Conservation (phyloP, 2,888 invertebrate genomes). For the Cylindroiulus punctatus region DNA sequence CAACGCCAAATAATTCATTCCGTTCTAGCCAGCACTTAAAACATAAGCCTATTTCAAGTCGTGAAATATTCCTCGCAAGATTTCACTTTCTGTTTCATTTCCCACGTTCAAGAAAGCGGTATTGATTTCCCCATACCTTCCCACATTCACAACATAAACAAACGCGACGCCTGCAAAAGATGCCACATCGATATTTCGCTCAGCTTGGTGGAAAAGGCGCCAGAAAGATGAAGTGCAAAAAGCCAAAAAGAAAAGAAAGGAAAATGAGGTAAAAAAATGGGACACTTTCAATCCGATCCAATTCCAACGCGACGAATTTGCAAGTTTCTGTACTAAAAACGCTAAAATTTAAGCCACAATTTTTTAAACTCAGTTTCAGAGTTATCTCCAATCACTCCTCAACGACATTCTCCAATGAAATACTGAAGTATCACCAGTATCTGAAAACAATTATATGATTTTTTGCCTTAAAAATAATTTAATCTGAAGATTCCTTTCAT, state of each 20-base stretch:
- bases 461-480: too few species aligned
- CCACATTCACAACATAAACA: conserved; percentile 16
- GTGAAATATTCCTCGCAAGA: conserved; percentile 6
- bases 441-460: too few species aligned
- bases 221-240: background rate
- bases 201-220: background rate
- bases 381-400: too few species aligned
- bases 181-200: background rate
- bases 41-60: conserved; percentile 23
- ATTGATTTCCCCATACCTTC: conserved; percentile 16
- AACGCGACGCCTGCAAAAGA: background rate
- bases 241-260: background rate
- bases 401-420: too few species aligned
- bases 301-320: too few species aligned
- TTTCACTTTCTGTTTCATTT: conserved; percentile 38
- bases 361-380: too few species aligned
- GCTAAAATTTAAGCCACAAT: too few species aligned
- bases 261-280: too few species aligned
- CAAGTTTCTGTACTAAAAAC: too few species aligned
- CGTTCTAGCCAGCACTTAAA: background rate
- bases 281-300: too few species aligned
- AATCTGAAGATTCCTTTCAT: too few species aligned
- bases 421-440: too few species aligned
- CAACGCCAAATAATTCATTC: background rate
- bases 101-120: conserved; percentile 4